A percentile compares a stretch with the other conserved stretches of the same genome.
These are phyloP conservation scores for Jacana jacana DNA, from an alignment of 2,113 vertebrate genomes.

Conservation along the genomic window DNA sequence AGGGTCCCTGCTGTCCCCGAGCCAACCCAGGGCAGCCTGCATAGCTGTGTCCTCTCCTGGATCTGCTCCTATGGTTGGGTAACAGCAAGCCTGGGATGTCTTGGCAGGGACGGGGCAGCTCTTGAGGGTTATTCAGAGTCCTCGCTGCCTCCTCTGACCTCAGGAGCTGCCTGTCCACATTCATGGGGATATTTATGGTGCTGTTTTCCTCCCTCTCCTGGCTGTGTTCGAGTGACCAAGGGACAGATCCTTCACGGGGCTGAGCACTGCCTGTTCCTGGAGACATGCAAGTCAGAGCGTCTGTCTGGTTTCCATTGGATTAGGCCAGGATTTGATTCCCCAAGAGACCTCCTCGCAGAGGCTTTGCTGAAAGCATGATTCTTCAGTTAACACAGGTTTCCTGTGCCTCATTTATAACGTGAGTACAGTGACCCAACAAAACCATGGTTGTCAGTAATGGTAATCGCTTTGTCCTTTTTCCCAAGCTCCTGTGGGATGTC, in stretches of 20 bases:
- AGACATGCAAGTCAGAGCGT: fast-evolving
- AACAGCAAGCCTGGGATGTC: background rate
- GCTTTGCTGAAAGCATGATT: background rate
- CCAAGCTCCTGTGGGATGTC: background rate
- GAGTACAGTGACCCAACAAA: background rate
- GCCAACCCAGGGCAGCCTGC: background rate
- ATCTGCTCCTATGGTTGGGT: background rate
- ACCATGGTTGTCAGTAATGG: background rate
- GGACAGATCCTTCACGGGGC: background rate
- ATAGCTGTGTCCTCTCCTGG: background rate
- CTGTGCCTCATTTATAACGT: background rate
- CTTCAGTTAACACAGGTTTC: background rate
- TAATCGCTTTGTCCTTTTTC: background rate
- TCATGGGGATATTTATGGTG: background rate
- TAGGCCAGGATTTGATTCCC: background rate
- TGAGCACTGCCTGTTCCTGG: background rate
- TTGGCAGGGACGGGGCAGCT: background rate
- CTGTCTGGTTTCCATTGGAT: background rate
- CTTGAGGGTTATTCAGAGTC: background rate
- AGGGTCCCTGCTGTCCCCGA: fast-evolving
- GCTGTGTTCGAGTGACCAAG: background rate
- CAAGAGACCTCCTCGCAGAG: background rate
- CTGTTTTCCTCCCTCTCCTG: background rate
- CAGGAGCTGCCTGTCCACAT: background rate
- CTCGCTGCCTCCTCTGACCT: background rate